These are phyloP conservation scores for Spisula solida DNA, from an alignment of 2,888 invertebrate genomes.

Conservation along the genomic window DNA sequence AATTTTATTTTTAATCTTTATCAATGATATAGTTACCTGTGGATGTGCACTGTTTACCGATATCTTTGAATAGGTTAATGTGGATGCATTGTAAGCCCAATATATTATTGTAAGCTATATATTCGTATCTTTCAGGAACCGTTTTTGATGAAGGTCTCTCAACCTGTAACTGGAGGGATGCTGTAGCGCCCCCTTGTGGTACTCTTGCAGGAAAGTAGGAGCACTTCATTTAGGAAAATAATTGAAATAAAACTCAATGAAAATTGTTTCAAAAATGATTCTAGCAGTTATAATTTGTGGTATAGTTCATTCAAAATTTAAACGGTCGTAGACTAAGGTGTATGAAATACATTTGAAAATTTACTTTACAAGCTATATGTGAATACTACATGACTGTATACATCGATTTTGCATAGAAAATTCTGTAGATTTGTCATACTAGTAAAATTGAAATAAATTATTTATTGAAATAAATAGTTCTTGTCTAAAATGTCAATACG, in stretches of 20 bases:
- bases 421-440: background rate
- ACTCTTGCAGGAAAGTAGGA: conserved; percentile 52
- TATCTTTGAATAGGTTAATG: too few relatives aligned
- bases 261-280: background rate
- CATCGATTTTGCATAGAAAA: background rate
- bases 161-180: conserved; percentile 80
- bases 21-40: too few relatives aligned
- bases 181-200: conserved; percentile 80
- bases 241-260: background rate
- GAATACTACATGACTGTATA: background rate
- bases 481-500: background rate
- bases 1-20: too few relatives aligned
- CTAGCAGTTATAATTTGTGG: background rate
- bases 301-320: background rate
- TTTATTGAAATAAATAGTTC: conserved; percentile 19
- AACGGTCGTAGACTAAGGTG: background rate
- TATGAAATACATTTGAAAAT: too few relatives aligned
- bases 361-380: background rate
- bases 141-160: conserved; percentile 78
- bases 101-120: too few relatives aligned
- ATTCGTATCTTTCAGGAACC: conserved; percentile 70
- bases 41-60: too few relatives aligned
- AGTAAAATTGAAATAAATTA: background rate
- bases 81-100: too few relatives aligned
- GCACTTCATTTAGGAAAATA: background rate